phyloP scores from a whole-genome alignment of 2,113 vertebrate species.

The Nesogale talazaci region DNA sequence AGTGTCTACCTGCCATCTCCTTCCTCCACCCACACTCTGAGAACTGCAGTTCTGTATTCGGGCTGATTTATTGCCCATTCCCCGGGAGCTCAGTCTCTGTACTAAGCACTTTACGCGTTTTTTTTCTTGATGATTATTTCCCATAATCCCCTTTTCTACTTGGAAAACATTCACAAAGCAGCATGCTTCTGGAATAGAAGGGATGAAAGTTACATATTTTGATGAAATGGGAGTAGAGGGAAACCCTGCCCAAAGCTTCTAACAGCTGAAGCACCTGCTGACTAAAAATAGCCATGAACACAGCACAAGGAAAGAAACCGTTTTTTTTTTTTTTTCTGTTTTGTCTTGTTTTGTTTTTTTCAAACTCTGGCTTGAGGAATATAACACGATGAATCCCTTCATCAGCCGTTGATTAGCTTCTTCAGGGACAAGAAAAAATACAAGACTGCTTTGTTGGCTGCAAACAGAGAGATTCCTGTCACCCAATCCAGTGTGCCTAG shows the following conservation, averaged over 20 bases:
- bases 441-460: conserved; percentile 23
- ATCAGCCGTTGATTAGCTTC: conserved; percentile 65
- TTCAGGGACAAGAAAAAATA: conserved; percentile 55
- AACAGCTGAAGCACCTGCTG: conserved; percentile 70
- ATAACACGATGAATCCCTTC: conserved; percentile 59
- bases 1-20: not conserved
- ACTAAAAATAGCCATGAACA: conserved; percentile 73
- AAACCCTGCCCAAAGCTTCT: conserved; percentile 55
- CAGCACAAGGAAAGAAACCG: not conserved
- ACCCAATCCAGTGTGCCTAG: not conserved
- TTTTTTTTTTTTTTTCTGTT: not conserved
- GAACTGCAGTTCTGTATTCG: not conserved
- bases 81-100: not conserved
- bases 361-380: conserved; percentile 4
- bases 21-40: not conserved
- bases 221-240: conserved; percentile 54
- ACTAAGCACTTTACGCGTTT: conserved; percentile 12
- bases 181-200: conserved; percentile 61
- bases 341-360: conserved; percentile 47
- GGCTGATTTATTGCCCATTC: not conserved
- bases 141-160: conserved; percentile 8
- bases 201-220: conserved; percentile 39
- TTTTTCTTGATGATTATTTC: conserved; percentile 42
- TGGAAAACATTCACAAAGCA: conserved; percentile 53
- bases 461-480: conserved; percentile 40